phyloP scores from a whole-genome alignment of 2,888 invertebrate species.

The Julus scandinavius region DNA sequence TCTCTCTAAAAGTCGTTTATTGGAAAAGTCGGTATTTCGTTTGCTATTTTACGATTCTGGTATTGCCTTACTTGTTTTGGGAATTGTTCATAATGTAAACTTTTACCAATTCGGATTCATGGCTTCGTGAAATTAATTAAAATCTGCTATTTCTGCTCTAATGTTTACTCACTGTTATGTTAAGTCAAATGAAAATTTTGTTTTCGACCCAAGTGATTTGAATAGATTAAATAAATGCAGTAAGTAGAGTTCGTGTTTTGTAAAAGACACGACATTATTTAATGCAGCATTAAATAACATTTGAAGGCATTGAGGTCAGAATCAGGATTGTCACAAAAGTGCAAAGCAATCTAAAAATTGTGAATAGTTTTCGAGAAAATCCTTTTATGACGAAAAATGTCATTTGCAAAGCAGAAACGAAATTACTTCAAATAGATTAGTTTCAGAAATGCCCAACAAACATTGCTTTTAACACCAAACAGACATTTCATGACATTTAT shows the following conservation, averaged over 20 bases:
- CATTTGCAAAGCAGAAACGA: neutral
- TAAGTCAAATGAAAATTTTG: neutral
- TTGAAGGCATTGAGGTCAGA: neutral
- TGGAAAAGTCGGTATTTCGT: neutral
- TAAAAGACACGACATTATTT: neutral
- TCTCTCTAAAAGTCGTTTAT: neutral
- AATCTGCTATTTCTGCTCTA: neutral
- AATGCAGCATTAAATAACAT: neutral
- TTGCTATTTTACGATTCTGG: neutral
- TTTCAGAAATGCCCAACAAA: neutral
- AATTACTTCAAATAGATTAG: neutral
- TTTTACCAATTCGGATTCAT: neutral
- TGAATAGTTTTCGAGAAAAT: neutral
- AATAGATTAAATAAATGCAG: neutral
- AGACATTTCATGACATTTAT: neutral
- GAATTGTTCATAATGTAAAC: no score
- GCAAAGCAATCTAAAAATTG: neutral
- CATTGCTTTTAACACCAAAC: neutral
- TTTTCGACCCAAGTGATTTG: neutral
- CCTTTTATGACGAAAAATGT: neutral
- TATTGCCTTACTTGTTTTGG: neutral
- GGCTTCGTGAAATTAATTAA: neutral
- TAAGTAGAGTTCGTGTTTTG: neutral
- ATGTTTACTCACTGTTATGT: neutral
- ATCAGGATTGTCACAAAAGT: neutral